A percentile compares a stretch with the other conserved stretches of the same genome.
phyloP scores from a whole-genome alignment of 2,113 vertebrate genomes.

The human region DNA sequence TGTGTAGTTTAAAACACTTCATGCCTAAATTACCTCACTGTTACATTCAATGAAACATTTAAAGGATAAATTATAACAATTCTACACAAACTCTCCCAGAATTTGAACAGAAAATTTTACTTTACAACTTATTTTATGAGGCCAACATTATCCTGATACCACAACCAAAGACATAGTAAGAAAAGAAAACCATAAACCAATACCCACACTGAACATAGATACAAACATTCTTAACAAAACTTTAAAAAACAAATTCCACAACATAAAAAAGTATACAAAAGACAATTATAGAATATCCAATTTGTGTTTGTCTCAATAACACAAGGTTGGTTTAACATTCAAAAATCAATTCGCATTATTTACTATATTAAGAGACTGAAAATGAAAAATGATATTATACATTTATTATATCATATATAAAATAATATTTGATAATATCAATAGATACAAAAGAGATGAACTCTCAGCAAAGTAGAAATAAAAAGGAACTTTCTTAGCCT shows the following conservation, averaged over 20 bases:
- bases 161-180: background rate
- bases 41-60: background rate
- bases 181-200: background rate
- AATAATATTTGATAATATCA: background rate
- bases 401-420: too few relatives aligned
- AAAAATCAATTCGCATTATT: background rate
- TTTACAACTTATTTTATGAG: background rate
- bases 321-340: background rate
- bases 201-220: background rate
- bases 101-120: background rate
- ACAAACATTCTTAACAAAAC: background rate
- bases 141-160: background rate
- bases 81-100: background rate
- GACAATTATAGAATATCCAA: background rate
- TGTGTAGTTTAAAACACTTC: background rate
- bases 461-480: background rate
- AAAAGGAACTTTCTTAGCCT: background rate
- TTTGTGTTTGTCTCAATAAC: background rate
- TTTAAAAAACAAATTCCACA: background rate
- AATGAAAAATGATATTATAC: background rate
- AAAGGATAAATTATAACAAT: background rate
- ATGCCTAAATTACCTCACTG: background rate
- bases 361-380: background rate
- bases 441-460: background rate
- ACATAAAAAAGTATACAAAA: background rate